Base-by-base conservation (phyloP, 2,888 invertebrate genomes). In the Heliconius ismenius region DNA sequence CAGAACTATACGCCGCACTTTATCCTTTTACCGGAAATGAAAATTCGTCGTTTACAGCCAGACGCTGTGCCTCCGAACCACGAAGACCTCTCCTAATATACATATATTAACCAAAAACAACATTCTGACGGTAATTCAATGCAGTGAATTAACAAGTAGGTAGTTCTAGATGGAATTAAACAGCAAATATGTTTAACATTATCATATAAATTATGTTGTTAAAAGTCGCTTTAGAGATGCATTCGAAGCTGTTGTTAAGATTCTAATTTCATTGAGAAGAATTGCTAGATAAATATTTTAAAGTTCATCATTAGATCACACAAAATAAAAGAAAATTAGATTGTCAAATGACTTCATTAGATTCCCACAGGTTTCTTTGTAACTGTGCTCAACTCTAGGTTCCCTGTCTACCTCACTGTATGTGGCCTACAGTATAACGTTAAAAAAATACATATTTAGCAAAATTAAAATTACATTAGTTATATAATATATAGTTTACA, bases 61-160 rank as follows among this genome's bases (percentile, higher is more conserved):
- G 28, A 28, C 0, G 4, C 4, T 28, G 4, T 28, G 28, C 28
- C 32, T 0, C 32, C 7, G 7, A 32, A 32, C 7, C 32, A 32
- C 32, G 28, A 6, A 28, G 28, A 6, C 28, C 28, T 28, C 28
- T 28, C 28, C 28, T 28, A 28, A 32, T 32, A 32, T 32, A 78
- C 68, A 49, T 54, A n/a, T 21, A 49, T 4, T 26, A 24, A 54
- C 62, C n/a, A 49, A 69, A 18, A 28, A 70, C 15, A 63, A 11
- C 28, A 21, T 21, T 54, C 28, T 67, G 39, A n/a, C 36, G 39
- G 39, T 67, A 67, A 67, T 67, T 39, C 11, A n/a, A 67, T 67
- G 65, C 65, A 65, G 24, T n/a, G 36, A 24, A 6, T 67, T 67
- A 67, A 6, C 36, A 24, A 13, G 39, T 24, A 39, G n/a, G 32